Base-by-base conservation (phyloP, 35 echinoderm and acorn worm genomes). In the Chiridota heheva region DNA sequence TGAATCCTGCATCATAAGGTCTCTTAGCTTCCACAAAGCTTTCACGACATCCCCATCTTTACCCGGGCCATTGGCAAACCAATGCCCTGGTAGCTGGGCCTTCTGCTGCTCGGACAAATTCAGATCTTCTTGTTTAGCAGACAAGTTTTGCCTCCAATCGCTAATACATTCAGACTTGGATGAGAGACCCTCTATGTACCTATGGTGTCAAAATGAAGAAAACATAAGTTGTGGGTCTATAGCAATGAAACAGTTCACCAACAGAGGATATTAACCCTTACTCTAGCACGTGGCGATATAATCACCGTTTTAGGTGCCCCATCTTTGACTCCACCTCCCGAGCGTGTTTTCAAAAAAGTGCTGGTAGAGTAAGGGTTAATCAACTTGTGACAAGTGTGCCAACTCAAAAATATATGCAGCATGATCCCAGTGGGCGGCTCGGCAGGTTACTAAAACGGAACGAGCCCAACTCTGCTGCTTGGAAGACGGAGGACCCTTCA, bases 21-120 rank as follows among this genome's bases (percentile, higher is more conserved):
- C 93, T 15, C 93, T 34, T 58, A 97, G 72, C 43, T 91, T 97
- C 93, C 93, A 97, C 48, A 97, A 70, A n/a, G 93, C 88, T 60
- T 97, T 91, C 6, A 83, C 41, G 6, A 86, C 63, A 15, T 91
- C 88, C 24, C 89, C 84, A 28, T 90, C 79, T 55, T 39, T 48
- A 13, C 82, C 49, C 25, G 70, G 69, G 33, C 78, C 70, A 42
- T 88, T 86, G 22, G 84, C 93, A 36, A 97, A 73, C 93, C 93
- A 97, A 31, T 91, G 89, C 13, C 46, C 30, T 16, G 89, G 84
- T 33, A 91, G 58, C 1, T 60, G 76, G 20, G 78, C 60, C 55
- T 84, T 87, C 78, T 97, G 87, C 41, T 88, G 45, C 4, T 81
- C 65, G 0, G 84, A 47, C 40, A 91, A 34, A 27, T 84, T 55